Evolutionary conservation across 2,888 invertebrate species (phyloP), one percentile per base, ranked within the genome.

Genomic region (Drosophila rubida): DNA sequence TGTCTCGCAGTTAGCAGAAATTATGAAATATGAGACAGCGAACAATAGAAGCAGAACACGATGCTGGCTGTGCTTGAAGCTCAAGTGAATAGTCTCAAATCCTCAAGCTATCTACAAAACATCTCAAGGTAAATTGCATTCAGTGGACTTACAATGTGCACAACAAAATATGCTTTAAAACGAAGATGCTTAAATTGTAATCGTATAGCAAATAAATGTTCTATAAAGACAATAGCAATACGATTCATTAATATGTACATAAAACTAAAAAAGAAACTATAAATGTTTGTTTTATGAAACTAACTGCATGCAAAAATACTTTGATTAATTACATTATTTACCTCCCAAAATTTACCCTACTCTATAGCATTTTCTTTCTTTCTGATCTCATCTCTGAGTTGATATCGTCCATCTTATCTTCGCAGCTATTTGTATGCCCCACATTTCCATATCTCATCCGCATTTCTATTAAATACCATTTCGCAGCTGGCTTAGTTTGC

Each of bases 381-480:
- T 32, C 11, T n/a, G 32, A 32, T 32, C n/a, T 32, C n/a, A 32
- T 5, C 2, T n/a, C 32, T n/a, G 32, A 32, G 32, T n/a, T 32
- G n/a, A 5, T 32, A n/a, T 32, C n/a, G 11, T 11, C 4, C 32
- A 32, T 11, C 32, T n/a, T 32, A 32, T 32, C 32, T n/a, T 32
- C 11, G 1, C 32, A 32, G 4, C n/a, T 11, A n/a, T 32, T 32
- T 32, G n/a, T 32, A 11, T 32, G n/a, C n/a, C 27, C 8, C 27
- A 27, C 0, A 11, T 27, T 27, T 27, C 11, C 32, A 32, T 23
- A 8, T 44, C 13, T 8, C 7, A 49, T 44, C 32, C 37, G 6
- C 19, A 41, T 59, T 35, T 14, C 19, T 45, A 68, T 53, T 54
- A 42, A 69, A 75, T 69, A 69, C 54, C 41, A 60, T 54, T 70